Evolutionary conservation across 2,797 vertebrate species (phyloP).

Genomic region (Pipistrellus nathusii): DNA sequence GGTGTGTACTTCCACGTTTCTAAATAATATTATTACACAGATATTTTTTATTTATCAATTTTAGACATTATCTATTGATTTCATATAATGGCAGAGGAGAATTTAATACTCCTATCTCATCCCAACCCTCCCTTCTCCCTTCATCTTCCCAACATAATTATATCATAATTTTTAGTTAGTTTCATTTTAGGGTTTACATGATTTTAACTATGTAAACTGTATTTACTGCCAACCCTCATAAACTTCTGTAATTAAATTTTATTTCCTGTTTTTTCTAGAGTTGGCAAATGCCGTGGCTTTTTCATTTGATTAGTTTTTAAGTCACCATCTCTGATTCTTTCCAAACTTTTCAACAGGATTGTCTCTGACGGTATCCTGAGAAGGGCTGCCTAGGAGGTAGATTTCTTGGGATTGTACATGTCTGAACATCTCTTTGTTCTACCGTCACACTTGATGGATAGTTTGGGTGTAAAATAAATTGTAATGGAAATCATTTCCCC

Average conservation of each 20-base stretch:
- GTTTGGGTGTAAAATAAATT: background rate
- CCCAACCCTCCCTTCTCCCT: background rate
- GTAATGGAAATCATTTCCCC: conserved; percentile 11
- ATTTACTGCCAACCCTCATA: conserved; percentile 22
- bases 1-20: background rate
- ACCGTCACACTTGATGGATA: background rate
- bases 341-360: background rate
- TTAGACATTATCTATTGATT: conserved; percentile 32
- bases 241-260: conserved; percentile 44
- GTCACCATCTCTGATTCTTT: background rate
- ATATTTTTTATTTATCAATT: conserved; percentile 41
- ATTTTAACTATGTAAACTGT: conserved; percentile 50
- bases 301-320: conserved; percentile 42
- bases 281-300: conserved; percentile 12
- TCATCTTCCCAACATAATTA: background rate
- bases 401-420: background rate
- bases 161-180: conserved; percentile 53
- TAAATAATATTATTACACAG: background rate
- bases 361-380: background rate
- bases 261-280: conserved; percentile 42
- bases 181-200: background rate
- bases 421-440: conserved; percentile 12
- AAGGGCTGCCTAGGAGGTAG: background rate
- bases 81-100: background rate
- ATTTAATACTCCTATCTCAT: background rate